Conservation (phyloP, 2,113 vertebrate genomes). For the Martes martes region DNA sequence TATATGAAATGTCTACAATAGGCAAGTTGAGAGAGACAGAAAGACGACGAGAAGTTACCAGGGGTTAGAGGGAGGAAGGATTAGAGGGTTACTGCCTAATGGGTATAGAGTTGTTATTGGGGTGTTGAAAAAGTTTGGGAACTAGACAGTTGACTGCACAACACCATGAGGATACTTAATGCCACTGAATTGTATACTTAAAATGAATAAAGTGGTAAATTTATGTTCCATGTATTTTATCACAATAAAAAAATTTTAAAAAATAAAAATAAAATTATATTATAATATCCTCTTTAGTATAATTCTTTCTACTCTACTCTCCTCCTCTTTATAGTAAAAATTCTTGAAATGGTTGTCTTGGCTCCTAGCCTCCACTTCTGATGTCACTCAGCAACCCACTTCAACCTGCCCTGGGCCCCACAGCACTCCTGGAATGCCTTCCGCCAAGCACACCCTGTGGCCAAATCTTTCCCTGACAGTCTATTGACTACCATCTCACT, state of each 20-base stretch:
- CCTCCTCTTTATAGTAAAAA: neutral
- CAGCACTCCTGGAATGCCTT: neutral
- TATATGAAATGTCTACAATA: neutral
- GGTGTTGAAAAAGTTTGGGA: neutral
- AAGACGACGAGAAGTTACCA: neutral
- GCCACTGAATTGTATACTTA: neutral
- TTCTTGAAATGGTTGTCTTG: neutral
- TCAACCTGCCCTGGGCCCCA: neutral
- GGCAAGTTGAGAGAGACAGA: neutral
- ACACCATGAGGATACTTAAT: neutral
- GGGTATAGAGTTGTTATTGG: neutral
- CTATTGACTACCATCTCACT: neutral
- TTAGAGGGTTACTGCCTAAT: neutral
- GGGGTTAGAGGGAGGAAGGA: neutral
- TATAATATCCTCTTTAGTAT: neutral
- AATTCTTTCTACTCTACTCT: neutral
- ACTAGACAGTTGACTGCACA: neutral
- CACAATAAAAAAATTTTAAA: neutral
- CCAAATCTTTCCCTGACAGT: neutral
- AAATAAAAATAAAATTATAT: neutral
- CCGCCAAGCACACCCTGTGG: neutral
- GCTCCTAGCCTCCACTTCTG: neutral
- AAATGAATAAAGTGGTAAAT: neutral
- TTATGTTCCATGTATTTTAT: neutral
- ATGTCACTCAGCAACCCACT: neutral